phyloP scores from a whole-genome alignment of 2,113 vertebrate species.

The Ciconia stormi region DNA sequence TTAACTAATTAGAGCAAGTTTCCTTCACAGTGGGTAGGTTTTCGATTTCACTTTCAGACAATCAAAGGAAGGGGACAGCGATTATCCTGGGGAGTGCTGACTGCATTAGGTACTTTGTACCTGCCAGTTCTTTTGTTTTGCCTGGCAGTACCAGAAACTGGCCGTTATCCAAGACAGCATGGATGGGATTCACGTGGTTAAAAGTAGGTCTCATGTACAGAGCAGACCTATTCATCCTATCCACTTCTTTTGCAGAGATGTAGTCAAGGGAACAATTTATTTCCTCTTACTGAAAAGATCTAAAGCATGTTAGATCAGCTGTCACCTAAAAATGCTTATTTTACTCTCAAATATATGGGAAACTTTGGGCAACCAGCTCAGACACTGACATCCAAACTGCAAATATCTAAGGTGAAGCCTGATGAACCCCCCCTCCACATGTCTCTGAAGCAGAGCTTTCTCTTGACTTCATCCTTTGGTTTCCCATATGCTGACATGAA shows the following conservation, averaged over 20 bases:
- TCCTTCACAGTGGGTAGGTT: background rate
- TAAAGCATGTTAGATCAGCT: background rate
- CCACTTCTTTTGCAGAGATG: background rate
- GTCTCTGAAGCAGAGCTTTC: background rate
- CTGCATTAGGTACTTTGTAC: background rate
- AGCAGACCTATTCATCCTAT: background rate
- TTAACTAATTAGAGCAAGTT: background rate
- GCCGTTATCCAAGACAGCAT: background rate
- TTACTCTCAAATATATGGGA: background rate
- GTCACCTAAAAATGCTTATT: background rate
- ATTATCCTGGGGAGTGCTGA: background rate
- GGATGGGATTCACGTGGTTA: background rate
- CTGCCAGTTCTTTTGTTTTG: background rate
- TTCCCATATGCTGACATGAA: background rate
- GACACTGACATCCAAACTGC: background rate
- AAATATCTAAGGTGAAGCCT: background rate
- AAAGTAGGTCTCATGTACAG: background rate
- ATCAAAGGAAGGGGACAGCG: background rate
- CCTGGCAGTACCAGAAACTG: background rate
- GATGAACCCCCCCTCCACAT: rapidly evolving
- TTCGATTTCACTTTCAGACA: background rate
- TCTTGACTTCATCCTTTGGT: background rate
- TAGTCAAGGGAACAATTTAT: background rate
- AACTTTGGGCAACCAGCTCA: background rate
- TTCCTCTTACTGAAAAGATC: background rate